These are phyloP conservation scores for Hetaerina titia DNA, from an alignment of 2,888 invertebrate genomes.

Conservation along the genomic window DNA sequence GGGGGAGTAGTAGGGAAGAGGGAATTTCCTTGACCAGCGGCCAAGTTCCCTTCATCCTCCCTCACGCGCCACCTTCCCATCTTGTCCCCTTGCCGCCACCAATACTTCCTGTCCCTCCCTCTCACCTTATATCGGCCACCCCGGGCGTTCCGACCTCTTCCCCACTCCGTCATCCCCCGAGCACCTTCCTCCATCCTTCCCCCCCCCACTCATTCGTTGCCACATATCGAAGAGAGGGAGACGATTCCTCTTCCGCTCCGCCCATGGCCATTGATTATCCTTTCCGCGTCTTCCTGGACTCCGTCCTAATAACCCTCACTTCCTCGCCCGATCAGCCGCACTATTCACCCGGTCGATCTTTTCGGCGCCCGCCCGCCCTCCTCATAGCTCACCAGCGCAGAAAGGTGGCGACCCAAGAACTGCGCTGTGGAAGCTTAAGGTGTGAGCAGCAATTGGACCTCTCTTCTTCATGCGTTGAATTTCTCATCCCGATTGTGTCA, in stretches of 20 bases:
- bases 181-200: background rate
- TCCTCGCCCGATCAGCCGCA: conserved; percentile 40
- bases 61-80: background rate
- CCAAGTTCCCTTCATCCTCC: conserved; percentile 8
- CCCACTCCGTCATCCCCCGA: background rate
- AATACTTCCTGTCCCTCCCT: background rate
- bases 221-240: background rate
- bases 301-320: conserved; percentile 53
- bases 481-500: too few species aligned
- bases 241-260: conserved; percentile 41
- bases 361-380: background rate
- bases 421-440: background rate
- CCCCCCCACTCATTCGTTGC: background rate
- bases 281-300: background rate
- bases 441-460: background rate
- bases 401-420: background rate
- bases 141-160: background rate
- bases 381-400: background rate
- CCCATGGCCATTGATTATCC: conserved; percentile 45
- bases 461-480: background rate
- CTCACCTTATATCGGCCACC: background rate
- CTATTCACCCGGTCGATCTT: background rate
- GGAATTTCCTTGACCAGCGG: conserved; percentile 42
- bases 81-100: background rate
- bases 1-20: background rate